Evolutionary conservation across 2,113 vertebrate species (phyloP).

Genomic region (Bombycilla garrulus): DNA sequence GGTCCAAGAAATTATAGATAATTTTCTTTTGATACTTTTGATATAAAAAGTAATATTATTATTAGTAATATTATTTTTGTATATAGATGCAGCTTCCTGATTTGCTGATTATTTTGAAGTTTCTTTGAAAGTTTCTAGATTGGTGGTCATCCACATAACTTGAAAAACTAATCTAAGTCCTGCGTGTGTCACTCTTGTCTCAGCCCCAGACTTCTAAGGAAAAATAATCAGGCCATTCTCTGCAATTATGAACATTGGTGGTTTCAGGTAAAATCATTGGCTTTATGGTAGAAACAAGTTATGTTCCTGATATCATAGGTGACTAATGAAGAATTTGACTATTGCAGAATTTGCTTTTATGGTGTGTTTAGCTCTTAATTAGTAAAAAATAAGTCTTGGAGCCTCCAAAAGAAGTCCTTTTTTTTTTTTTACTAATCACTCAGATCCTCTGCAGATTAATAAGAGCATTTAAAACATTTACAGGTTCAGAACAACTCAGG

Average conservation of each 20-base stretch:
- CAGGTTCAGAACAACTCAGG: not conserved
- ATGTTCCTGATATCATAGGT: rapidly evolving
- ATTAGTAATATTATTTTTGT: not conserved
- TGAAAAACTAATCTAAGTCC: not conserved
- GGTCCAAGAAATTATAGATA: not conserved
- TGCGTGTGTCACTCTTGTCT: not conserved
- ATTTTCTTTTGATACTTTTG: not conserved
- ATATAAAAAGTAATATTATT: not conserved
- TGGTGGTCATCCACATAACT: not conserved
- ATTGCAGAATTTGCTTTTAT: not conserved
- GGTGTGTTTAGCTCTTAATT: not conserved
- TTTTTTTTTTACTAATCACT: not conserved
- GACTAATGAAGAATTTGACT: not conserved
- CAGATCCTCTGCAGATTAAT: not conserved
- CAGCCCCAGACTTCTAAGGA: not conserved
- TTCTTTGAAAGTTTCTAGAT: not conserved
- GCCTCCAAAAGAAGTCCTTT: not conserved
- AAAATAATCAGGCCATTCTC: not conserved
- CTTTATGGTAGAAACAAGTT: not conserved
- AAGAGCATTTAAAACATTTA: not conserved
- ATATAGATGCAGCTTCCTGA: not conserved
- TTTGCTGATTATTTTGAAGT: not conserved
- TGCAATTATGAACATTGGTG: not conserved
- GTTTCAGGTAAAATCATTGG: not conserved
- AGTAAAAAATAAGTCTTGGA: not conserved